Conservation (phyloP, 2,113 vertebrate genomes). For the Ptilonorhynchus violaceus region DNA sequence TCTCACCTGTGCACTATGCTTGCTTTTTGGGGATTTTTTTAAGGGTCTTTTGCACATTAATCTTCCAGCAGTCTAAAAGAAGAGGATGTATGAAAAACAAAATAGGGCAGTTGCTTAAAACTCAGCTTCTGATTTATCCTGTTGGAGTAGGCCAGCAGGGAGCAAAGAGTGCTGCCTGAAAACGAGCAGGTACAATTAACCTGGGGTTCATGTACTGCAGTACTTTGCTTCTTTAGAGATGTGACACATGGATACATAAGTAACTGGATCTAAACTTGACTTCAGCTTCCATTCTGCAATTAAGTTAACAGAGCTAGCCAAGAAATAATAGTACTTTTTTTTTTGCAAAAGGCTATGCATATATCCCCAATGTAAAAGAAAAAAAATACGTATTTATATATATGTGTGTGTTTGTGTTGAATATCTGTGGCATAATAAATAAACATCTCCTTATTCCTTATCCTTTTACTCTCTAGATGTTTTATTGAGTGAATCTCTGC, state of each 20-base stretch:
- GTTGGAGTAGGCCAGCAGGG: background rate
- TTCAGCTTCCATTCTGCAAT: background rate
- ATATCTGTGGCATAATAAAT: background rate
- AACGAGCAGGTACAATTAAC: background rate
- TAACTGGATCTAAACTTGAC: background rate
- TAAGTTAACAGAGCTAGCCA: background rate
- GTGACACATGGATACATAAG: background rate
- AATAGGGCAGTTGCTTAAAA: background rate
- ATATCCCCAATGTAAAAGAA: background rate
- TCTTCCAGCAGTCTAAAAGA: background rate
- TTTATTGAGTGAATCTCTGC: background rate
- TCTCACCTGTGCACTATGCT: background rate
- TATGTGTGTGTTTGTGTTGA: background rate
- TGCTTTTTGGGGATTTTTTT: background rate
- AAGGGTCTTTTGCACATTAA: background rate
- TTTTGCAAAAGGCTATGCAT: background rate
- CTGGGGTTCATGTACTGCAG: background rate
- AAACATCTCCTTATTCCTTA: background rate
- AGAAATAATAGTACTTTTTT: background rate
- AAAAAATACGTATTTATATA: rapidly evolving
- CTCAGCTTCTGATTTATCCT: background rate
- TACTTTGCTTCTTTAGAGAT: background rate
- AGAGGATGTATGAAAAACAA: background rate
- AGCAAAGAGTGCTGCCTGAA: background rate
- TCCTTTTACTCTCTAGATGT: background rate